Conservation (phyloP, 2,888 invertebrate genomes). For the Stenotaenia linearis region DNA sequence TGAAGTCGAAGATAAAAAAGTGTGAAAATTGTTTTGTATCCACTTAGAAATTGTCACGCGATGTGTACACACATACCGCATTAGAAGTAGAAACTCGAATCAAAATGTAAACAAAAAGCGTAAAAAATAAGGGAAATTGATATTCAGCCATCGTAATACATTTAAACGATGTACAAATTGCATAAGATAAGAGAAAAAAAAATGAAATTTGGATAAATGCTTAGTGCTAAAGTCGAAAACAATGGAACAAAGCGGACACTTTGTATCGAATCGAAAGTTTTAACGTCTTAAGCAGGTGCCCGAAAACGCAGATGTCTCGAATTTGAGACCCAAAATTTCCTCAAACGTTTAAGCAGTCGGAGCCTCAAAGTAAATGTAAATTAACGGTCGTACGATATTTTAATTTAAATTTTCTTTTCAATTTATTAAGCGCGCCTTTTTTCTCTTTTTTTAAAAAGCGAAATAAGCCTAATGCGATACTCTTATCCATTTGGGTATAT, state of each 20-base stretch:
- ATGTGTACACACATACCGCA: background rate
- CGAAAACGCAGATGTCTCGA: background rate
- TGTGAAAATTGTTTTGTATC: background rate
- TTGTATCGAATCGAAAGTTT: too few relatives aligned
- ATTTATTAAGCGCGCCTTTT: too few relatives aligned
- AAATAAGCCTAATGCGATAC: too few relatives aligned
- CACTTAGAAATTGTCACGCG: conserved; percentile 4
- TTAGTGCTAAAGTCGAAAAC: too few relatives aligned
- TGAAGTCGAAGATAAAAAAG: background rate
- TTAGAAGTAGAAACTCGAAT: too few relatives aligned
- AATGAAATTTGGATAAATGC: too few relatives aligned
- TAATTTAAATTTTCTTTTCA: background rate
- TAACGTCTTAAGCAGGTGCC: background rate
- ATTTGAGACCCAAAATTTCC: background rate
- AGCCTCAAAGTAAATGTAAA: background rate
- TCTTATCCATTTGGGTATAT: too few relatives aligned
- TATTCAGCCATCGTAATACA: too few relatives aligned
- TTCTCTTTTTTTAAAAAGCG: too few relatives aligned
- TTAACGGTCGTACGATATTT: background rate
- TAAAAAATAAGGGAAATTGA: too few relatives aligned
- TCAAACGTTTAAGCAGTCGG: conserved; percentile 4
- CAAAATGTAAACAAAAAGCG: background rate
- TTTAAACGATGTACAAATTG: too few relatives aligned
- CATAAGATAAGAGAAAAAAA: too few relatives aligned
- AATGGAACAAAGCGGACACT: background rate